These are phyloP conservation scores for Hydrozoanthus tunicans DNA, from an alignment of 64 coral and sea anemone species.

Conservation along the genomic window DNA sequence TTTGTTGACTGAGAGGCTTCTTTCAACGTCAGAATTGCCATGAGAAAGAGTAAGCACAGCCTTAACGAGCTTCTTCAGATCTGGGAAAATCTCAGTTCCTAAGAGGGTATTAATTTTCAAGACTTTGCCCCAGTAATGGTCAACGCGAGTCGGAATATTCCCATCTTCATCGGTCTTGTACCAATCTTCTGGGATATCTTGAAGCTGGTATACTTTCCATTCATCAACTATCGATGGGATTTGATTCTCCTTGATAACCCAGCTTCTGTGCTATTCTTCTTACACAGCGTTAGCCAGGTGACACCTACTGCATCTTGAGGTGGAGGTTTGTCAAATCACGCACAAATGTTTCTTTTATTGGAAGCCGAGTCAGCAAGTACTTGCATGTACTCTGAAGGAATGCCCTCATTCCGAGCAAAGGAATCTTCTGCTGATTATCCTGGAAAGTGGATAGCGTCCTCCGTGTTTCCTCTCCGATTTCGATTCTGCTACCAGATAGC, in stretches of 20 bases:
- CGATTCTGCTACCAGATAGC: constrained; percentile 62
- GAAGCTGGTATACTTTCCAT: constrained; percentile 67
- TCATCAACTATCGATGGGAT: constrained; percentile 68
- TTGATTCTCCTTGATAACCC: constrained; percentile 56
- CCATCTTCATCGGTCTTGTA: constrained; percentile 35
- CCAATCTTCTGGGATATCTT: constrained; percentile 74
- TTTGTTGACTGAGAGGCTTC: constrained; percentile 20
- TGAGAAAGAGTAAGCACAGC: background rate
- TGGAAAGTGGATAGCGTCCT: constrained; percentile 47
- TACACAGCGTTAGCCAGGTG: constrained; percentile 48
- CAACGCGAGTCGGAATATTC: constrained; percentile 31
- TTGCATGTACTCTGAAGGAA: constrained; percentile 66
- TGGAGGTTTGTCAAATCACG: constrained; percentile 59
- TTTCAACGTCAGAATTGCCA: background rate
- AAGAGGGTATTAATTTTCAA: constrained; percentile 48
- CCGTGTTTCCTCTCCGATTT: constrained; percentile 50
- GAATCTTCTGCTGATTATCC: constrained; percentile 58
- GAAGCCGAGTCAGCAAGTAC: constrained; percentile 53
- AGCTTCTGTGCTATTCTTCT: constrained; percentile 56
- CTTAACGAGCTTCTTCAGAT: constrained; percentile 27
- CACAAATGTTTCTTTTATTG: constrained; percentile 42
- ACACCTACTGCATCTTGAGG: constrained; percentile 55
- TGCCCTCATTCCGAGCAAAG: constrained; percentile 41
- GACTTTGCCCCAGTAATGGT: constrained; percentile 64
- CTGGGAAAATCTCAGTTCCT: constrained; percentile 58